Base-by-base conservation (phyloP, 2,888 invertebrate genomes). In the Acanthopleura granulata region DNA sequence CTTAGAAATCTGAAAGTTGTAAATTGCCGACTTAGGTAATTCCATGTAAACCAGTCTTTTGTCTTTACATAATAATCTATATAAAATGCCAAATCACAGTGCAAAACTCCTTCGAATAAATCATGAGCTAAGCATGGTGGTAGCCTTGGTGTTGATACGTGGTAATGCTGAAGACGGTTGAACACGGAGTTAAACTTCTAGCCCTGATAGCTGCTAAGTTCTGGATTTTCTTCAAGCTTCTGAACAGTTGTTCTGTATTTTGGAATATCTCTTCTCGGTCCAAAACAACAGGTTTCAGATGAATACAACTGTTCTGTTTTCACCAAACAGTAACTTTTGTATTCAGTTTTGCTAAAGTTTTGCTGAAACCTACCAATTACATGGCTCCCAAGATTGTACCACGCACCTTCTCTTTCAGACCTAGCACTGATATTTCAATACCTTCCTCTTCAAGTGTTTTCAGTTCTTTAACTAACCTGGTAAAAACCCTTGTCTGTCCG, bases 71-170 rank as follows among this genome's bases (percentile, higher is more conserved):
- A 51, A 51, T 51, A 51, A 18, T 51, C 51, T 15, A 51, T 15
- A 51, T 51, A 51, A 18, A 51, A 15, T 15, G 51, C 51, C 18
- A 51, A 51, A 18, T 51, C 51, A 51, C 14, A 51, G 14, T 51
- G 51, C 14, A 51, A 15, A 14, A 51, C 51, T 15, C 51, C 51
- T 51, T 51, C 51, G 18, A 51, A 51, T 18, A 51, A 51, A 51
- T 51, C 51, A 51, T 51, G 51, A 51, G 51, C 51, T 51, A 51
- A 51, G 18, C 51, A 51, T 51, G 51, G 51, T 51, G 51, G 51
- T 15, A 51, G 51, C 51, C 51, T 18, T 51, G n/a, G n/a, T n/a
- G n/a, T n/a, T n/a, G n/a, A n/a, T n/a, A n/a, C n/a, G n/a, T n/a
- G n/a, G n/a, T n/a, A n/a, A n/a, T n/a, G n/a, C n/a, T n/a, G n/a